Conservation (phyloP, 2,888 invertebrate species). For the Stenchaetothrips biformis region DNA sequence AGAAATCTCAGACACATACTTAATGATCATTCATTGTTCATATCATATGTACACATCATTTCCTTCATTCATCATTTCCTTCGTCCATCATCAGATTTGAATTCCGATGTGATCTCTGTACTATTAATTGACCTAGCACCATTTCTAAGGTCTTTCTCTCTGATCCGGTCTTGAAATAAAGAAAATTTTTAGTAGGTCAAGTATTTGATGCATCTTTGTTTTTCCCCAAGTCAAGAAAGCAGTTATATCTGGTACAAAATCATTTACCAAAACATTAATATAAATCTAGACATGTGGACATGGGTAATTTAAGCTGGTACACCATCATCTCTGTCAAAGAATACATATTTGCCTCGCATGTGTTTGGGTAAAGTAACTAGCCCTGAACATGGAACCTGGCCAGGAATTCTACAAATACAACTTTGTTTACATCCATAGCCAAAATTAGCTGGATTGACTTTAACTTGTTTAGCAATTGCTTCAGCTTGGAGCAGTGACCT, state of each 20-base stretch:
- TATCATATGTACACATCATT: neutral
- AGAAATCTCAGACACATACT: neutral
- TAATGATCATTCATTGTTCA: neutral
- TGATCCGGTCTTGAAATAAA: constrained; percentile 17
- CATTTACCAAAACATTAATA: too few relatives aligned
- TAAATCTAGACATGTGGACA: neutral
- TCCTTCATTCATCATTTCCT: neutral
- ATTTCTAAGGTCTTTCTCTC: neutral
- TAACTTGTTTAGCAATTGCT: constrained; percentile 61
- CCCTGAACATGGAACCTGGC: constrained; percentile 86
- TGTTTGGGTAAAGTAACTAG: constrained; percentile 71
- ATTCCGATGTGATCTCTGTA: too few relatives aligned
- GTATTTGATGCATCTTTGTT: constrained; percentile 7
- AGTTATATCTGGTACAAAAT: too few relatives aligned
- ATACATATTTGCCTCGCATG: constrained; percentile 72
- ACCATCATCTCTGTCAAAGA: constrained; percentile 12
- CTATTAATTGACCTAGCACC: too few relatives aligned
- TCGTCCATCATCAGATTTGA: neutral
- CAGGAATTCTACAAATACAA: constrained; percentile 90
- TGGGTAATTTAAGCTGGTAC: neutral
- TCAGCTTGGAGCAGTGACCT: constrained; percentile 59
- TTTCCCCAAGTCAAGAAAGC: neutral
- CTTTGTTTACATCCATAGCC: constrained; percentile 76
- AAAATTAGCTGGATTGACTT: constrained; percentile 90
- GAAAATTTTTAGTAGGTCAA: constrained; percentile 10